Evolutionary conservation across 2,888 invertebrate genomes (phyloP).

Genomic region (Lottia scabra): DNA sequence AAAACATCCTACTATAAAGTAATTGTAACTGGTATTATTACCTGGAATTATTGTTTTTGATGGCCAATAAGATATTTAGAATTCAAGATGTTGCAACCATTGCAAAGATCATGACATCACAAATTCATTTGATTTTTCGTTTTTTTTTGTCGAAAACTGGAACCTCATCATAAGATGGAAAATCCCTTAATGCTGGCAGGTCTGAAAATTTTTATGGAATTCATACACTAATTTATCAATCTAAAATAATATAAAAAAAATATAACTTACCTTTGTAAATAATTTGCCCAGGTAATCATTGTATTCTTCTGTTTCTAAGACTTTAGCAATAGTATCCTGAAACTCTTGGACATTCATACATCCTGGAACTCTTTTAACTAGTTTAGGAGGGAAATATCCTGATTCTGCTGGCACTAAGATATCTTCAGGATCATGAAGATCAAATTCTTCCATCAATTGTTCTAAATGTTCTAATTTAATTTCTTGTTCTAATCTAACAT

Average conservation of each 20-base stretch:
- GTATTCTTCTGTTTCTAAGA: slow-evolving; percentile 61
- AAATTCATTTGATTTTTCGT: no score
- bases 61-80: no score
- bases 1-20: no score
- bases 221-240: no score
- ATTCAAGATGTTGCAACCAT: no score
- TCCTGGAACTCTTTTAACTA: slow-evolving; percentile 57
- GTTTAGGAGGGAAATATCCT: slow-evolving; percentile 54
- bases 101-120: no score
- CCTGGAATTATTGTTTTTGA: no score
- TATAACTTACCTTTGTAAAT: slow-evolving; percentile 61
- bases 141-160: no score
- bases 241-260: neutral
- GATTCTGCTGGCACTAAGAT: slow-evolving; percentile 50
- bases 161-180: no score
- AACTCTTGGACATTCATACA: slow-evolving; percentile 65
- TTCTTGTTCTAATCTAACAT: slow-evolving; percentile 63
- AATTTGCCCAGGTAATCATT: slow-evolving; percentile 66
- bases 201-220: no score
- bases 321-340: slow-evolving; percentile 60
- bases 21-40: no score
- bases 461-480: slow-evolving; percentile 66
- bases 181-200: no score
- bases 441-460: slow-evolving; percentile 61
- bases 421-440: slow-evolving; percentile 54